phyloP scores from a whole-genome alignment of 23 tunicate species.

The Botrylloides violaceus region DNA sequence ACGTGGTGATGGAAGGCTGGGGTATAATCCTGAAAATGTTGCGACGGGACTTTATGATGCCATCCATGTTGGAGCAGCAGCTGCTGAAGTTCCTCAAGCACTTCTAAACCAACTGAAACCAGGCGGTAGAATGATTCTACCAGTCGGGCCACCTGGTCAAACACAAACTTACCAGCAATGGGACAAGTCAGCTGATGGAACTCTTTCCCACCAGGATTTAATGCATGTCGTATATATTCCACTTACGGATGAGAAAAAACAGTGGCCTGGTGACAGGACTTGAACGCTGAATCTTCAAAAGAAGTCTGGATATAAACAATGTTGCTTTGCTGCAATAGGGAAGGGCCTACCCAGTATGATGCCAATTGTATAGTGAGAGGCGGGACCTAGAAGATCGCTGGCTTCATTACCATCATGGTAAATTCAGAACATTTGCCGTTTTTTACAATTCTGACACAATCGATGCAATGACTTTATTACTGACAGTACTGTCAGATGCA shows the following conservation, averaged over 20 bases:
- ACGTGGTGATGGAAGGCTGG: conserved; percentile 75
- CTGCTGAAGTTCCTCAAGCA: conserved; percentile 57
- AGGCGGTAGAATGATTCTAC: conserved; percentile 77
- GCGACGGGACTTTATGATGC: conserved; percentile 70
- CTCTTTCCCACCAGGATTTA: conserved; percentile 42
- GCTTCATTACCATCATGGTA: too few relatives aligned
- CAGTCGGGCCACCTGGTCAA: conserved; percentile 78
- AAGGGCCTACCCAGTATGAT: too few relatives aligned
- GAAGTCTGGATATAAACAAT: too few relatives aligned
- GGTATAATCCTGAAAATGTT: conserved; percentile 72
- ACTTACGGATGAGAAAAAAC: conserved; percentile 79
- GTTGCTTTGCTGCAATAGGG: too few relatives aligned
- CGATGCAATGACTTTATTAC: too few relatives aligned
- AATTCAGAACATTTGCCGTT: too few relatives aligned
- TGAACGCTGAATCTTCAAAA: too few relatives aligned
- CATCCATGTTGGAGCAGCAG: conserved; percentile 98
- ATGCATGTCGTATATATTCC: conserved; percentile 92
- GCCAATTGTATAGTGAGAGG: too few relatives aligned
- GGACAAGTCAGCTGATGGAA: conserved; percentile 69
- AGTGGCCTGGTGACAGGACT: conserved; percentile 69
- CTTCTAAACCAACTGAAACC: conserved; percentile 66
- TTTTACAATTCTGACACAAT: too few relatives aligned
- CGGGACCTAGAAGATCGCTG: too few relatives aligned
- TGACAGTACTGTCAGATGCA: too few relatives aligned
- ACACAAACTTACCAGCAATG: conserved; percentile 88